Percentiles rank a stretch among this genome's conserved stretches.
Conservation (phyloP, 1,140 invertebrate species). For the Acromyrmex heyeri region DNA sequence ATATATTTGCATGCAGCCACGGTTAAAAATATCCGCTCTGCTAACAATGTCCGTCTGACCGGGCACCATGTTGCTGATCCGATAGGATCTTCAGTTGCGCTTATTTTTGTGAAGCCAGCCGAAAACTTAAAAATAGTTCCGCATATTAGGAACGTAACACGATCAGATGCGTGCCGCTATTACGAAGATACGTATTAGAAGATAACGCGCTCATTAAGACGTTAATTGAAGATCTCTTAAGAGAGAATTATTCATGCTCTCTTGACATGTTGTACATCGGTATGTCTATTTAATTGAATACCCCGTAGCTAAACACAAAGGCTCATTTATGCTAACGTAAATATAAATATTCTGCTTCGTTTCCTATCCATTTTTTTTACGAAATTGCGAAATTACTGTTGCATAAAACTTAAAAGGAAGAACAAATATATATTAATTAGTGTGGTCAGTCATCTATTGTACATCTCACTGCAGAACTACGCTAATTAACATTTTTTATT, state of each 20-base stretch:
- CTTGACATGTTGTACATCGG: constrained; percentile 17
- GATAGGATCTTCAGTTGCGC: constrained; percentile 60
- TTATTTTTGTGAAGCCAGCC: constrained; percentile 54
- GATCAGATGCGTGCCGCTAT: constrained; percentile 22
- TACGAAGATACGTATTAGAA: constrained; percentile 11
- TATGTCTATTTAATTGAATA: constrained; percentile 22
- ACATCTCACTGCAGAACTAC: not conserved
- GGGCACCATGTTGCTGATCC: constrained; percentile 46
- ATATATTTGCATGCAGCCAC: constrained; percentile 60
- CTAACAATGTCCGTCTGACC: constrained; percentile 63
- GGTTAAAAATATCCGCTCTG: constrained; percentile 62
- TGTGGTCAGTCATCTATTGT: not conserved
- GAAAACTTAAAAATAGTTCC: constrained; percentile 57
- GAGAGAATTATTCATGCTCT: constrained; percentile 1
- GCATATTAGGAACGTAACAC: constrained; percentile 54
- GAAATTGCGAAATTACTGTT: not conserved
- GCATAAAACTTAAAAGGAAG: constrained; percentile 4
- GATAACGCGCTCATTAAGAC: constrained; percentile 27
- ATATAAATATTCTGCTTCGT: not conserved
- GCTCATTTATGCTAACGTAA: constrained; percentile 17
- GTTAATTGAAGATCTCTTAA: constrained; percentile 18
- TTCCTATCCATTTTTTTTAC: not conserved
- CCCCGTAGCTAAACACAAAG: constrained; percentile 23
- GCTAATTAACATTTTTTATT: not conserved
- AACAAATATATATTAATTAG: constrained; percentile 36